Conservation (phyloP, 2,797 vertebrate species). For the Graptemys geographica region DNA sequence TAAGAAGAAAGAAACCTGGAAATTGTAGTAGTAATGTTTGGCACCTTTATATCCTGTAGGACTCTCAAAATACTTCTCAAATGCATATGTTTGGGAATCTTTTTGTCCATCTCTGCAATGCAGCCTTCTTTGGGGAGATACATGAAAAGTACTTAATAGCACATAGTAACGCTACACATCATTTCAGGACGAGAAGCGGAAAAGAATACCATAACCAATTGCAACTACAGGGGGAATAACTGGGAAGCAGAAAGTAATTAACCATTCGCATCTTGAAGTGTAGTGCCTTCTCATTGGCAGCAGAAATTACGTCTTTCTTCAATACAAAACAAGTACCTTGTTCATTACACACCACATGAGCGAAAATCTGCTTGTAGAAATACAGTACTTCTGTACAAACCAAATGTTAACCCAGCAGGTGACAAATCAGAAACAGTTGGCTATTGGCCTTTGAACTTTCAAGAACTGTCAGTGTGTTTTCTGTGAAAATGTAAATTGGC, state of each 20-base stretch:
- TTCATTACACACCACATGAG: neutral
- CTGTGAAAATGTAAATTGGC: neutral
- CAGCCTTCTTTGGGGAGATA: neutral
- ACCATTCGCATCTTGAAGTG: neutral
- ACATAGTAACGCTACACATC: neutral
- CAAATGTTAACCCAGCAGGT: neutral
- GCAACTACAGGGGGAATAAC: neutral
- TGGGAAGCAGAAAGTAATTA: neutral
- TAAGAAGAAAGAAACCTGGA: neutral
- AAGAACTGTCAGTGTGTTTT: neutral
- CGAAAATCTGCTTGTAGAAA: neutral
- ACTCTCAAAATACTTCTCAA: neutral
- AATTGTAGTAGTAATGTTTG: neutral
- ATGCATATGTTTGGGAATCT: neutral
- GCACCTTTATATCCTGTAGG: neutral
- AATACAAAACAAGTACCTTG: neutral
- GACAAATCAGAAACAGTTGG: neutral
- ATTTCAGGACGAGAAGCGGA: neutral
- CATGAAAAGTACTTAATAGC: neutral
- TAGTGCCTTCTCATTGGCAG: neutral
- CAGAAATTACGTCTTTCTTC: neutral
- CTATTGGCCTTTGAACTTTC: slow-evolving; percentile 5
- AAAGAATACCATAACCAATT: neutral
- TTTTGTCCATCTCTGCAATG: neutral
- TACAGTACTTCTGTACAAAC: neutral